Percentiles rank a stretch among this genome's conserved stretches.
Conservation (phyloP, 1,140 invertebrate species). For the Telenomus remus region DNA sequence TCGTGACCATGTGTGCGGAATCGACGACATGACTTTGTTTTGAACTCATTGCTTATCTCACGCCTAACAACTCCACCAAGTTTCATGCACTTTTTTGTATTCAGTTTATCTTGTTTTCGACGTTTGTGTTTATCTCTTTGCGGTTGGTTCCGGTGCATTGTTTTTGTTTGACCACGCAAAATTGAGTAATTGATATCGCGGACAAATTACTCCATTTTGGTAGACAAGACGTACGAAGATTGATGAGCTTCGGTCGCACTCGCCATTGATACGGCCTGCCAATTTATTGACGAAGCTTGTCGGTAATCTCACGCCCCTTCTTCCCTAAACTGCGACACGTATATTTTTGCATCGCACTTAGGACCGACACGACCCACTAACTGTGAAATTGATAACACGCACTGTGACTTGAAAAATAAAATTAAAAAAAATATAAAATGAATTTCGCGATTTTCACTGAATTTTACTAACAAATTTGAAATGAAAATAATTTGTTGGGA, state of each 20-base stretch:
- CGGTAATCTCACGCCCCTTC: not conserved
- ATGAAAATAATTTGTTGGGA: no score
- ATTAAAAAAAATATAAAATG: no score
- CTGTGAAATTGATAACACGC: no score
- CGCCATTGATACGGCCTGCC: not conserved
- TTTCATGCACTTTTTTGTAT: constrained; percentile 45
- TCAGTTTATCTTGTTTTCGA: not conserved
- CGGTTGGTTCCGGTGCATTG: not conserved
- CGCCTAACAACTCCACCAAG: constrained; percentile 22
- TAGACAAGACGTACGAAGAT: not conserved
- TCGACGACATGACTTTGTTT: no score
- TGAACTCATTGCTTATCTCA: no score
- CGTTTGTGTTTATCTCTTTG: not conserved
- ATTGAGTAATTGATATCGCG: not conserved
- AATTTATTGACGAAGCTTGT: constrained; percentile 7
- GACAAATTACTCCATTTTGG: constrained; percentile 1
- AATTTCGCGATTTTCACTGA: no score
- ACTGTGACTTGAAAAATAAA: no score
- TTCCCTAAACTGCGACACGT: not conserved
- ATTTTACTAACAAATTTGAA: no score
- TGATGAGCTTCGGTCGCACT: constrained; percentile 3
- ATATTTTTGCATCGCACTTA: no score
- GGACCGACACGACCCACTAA: no score
- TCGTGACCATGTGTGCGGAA: no score
- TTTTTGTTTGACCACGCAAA: not conserved